Conservation (phyloP, 2,113 vertebrate genomes). For the Cisticola juncidis region DNA sequence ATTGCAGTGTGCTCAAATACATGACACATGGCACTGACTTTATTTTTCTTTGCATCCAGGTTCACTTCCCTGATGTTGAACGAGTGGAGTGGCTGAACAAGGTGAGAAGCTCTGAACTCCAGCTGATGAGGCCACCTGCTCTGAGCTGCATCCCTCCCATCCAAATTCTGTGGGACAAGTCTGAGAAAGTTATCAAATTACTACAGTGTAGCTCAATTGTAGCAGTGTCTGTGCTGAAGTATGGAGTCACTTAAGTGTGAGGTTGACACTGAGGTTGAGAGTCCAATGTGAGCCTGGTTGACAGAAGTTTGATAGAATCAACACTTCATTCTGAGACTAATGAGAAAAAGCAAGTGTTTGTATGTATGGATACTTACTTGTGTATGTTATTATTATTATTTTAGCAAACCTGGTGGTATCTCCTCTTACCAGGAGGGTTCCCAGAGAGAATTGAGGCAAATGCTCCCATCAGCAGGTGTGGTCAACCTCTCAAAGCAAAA, state of each 20-base stretch:
- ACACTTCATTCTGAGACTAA: neutral
- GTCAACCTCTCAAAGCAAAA: neutral
- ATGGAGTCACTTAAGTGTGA: neutral
- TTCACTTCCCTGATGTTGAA: constrained; percentile 90
- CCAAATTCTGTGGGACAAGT: neutral
- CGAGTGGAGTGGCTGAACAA: constrained; percentile 95
- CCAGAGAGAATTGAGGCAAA: too few species aligned
- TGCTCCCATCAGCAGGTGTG: neutral
- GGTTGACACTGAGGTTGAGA: neutral
- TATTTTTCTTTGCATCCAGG: constrained; percentile 70
- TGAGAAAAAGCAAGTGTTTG: accelerated
- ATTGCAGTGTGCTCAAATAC: neutral
- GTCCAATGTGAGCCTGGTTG: neutral
- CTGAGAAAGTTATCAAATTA: neutral
- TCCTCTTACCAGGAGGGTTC: neutral
- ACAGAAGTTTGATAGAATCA: neutral
- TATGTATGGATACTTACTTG: neutral
- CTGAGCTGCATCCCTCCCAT: neutral
- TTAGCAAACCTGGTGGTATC: neutral
- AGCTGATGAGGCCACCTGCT: constrained; percentile 63
- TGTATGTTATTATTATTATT: neutral
- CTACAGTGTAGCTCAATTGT: neutral
- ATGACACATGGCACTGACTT: neutral
- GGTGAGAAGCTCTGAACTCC: constrained; percentile 73
- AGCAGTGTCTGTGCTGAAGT: neutral